Evolutionary conservation across 2,113 vertebrate species (phyloP).

Genomic region (Mormyrus lacerda): DNA sequence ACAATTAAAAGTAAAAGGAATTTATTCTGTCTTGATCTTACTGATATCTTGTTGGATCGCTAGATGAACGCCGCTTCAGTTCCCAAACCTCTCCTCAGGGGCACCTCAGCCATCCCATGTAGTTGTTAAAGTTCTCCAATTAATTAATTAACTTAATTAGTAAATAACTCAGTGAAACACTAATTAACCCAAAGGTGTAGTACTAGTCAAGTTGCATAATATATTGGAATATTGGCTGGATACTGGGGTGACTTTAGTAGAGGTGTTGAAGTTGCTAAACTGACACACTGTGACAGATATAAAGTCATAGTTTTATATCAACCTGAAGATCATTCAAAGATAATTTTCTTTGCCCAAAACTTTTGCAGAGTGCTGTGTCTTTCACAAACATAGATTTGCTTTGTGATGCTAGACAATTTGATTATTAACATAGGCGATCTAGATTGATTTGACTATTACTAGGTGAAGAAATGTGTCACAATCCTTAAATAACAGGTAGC

Average conservation of each 20-base stretch:
- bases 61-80: neutral
- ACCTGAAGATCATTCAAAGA: neutral
- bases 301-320: neutral
- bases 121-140: neutral
- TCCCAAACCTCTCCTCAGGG: neutral
- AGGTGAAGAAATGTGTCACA: neutral
- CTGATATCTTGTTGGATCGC: neutral
- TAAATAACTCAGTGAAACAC: neutral
- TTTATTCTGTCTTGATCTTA: neutral
- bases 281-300: neutral
- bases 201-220: neutral
- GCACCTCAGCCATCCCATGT: neutral
- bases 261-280: neutral
- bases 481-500: neutral
- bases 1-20: neutral
- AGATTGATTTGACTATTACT: neutral
- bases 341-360: too few species aligned
- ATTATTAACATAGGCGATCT: neutral
- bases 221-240: neutral
- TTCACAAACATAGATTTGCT: neutral
- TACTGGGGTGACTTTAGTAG: neutral
- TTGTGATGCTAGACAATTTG: conserved; percentile 11
- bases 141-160: neutral
- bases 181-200: neutral
- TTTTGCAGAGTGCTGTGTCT: neutral